Conservation (phyloP, 1,140 invertebrate genomes). For the Pseudobourletiella spinata region DNA sequence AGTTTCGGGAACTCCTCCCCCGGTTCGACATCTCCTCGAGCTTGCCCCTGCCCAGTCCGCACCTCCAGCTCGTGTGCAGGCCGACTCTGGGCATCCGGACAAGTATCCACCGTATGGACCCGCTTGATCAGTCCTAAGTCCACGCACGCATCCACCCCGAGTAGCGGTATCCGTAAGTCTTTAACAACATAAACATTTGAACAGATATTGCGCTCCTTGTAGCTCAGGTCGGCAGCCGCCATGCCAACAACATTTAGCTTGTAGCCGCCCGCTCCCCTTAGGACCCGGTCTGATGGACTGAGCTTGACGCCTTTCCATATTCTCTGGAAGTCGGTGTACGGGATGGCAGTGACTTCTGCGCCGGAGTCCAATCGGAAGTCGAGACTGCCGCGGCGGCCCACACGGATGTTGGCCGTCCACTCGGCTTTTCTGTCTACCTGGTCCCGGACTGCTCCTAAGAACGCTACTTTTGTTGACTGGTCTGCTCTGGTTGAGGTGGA, state of each 20-base stretch:
- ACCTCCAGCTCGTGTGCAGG: too few relatives aligned
- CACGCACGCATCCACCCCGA: not conserved
- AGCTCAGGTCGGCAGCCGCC: not conserved
- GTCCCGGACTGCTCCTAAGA: too few relatives aligned
- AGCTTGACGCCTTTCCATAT: not conserved
- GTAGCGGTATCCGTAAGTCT: not conserved
- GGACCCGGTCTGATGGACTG: not conserved
- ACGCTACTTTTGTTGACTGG: too few relatives aligned
- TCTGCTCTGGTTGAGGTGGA: too few relatives aligned
- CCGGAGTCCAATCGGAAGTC: conserved; percentile 20
- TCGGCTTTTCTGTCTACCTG: too few relatives aligned
- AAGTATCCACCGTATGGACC: too few relatives aligned
- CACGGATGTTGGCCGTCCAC: too few relatives aligned
- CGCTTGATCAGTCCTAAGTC: not conserved
- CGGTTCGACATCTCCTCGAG: conserved; percentile 5
- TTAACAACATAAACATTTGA: conserved; percentile 3
- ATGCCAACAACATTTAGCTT: not conserved
- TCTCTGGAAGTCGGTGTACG: not conserved
- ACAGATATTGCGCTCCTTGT: not conserved
- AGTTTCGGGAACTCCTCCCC: conserved; percentile 15
- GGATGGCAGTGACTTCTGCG: conserved; percentile 20
- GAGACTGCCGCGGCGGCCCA: too few relatives aligned
- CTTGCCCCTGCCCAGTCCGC: too few relatives aligned
- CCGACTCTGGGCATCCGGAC: too few relatives aligned
- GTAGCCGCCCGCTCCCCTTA: not conserved